Evolutionary conservation across 2,888 invertebrate species (phyloP), one percentile per base, ranked within the genome.

Genomic region (Lypha dubia): DNA sequence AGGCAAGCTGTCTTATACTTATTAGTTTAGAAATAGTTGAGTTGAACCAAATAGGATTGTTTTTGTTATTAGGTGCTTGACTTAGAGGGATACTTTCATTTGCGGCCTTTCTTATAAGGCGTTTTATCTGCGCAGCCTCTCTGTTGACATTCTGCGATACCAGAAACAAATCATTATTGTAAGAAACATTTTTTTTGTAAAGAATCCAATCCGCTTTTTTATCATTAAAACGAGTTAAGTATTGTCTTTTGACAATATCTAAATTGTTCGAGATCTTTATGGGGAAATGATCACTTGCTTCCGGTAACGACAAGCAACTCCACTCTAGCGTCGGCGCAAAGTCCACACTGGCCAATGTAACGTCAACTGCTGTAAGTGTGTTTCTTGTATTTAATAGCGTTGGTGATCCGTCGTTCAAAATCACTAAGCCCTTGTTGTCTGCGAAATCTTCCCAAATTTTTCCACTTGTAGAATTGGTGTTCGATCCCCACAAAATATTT

Each of bases 351-450:
- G 65, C 22, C 79, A 79, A 67, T 1, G 58, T 41, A 17, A 79
- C 60, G 15, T 79, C 67, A 6, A 79, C 58, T 0, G 79, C 3
- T 13, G 79, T 73, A 22, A 73, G 28, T 9, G 65, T 79, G 17
- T 73, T 46, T 13, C 71, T 20, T 11, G 70, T 70, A 38, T 51
- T 77, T 0, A 58, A 28, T 11, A 75, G 28, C 2, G 65, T 75
- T 8, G 75, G 65, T 15, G 75, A 65, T 11, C 65, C 75, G 41
- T 75, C 56, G 9, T 65, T 76, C 49, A 74, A 15, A 22, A 62
- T 62, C 3, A 74, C 38, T 13, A 74, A 38, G 22, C n/a, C 13
- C n/a, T n/a, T n/a, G n/a, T n/a, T n/a, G n/a, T n/a, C n/a, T n/a
- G n/a, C n/a, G n/a, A n/a, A n/a, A n/a, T n/a, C n/a, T n/a, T n/a